Conservation (phyloP, 2,888 invertebrate species). For the Heliconius aoede region DNA sequence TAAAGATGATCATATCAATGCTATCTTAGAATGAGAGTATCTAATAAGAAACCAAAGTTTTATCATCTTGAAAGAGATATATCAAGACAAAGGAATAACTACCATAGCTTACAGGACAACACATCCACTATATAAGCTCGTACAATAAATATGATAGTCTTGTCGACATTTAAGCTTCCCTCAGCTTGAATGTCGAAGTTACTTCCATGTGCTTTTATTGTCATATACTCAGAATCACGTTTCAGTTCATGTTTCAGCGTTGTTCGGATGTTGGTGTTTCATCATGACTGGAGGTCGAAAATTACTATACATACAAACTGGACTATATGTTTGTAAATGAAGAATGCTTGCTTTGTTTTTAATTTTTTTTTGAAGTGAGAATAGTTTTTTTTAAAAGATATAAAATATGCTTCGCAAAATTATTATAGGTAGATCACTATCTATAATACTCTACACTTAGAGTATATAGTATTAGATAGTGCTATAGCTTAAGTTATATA, state of each 20-base stretch:
- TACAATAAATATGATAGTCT: constrained; percentile 5
- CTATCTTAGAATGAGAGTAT: too few species aligned
- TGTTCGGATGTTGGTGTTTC: constrained; percentile 4
- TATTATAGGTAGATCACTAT: too few species aligned
- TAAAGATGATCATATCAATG: too few species aligned
- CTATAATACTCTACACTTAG: too few species aligned
- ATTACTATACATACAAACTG: background rate
- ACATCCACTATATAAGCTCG: background rate
- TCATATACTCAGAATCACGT: constrained; percentile 3
- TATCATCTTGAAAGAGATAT: background rate
- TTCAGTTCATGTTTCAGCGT: constrained; percentile 7
- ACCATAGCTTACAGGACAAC: background rate
- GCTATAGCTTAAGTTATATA: too few species aligned
- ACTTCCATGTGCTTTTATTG: constrained; percentile 16
- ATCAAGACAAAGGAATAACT: background rate
- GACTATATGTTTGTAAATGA: background rate
- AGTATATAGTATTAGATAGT: too few species aligned
- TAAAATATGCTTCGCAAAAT: too few species aligned
- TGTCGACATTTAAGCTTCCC: background rate
- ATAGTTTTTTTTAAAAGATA: too few species aligned
- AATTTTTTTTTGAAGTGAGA: too few species aligned
- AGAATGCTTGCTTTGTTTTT: background rate
- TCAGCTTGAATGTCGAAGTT: constrained; percentile 6
- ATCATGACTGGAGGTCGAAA: background rate
- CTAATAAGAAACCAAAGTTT: too few species aligned